A percentile compares a stretch with the other conserved stretches of the same genome.
Conservation (phyloP, 1,140 invertebrate species). For the Drosophila ambigua region DNA sequence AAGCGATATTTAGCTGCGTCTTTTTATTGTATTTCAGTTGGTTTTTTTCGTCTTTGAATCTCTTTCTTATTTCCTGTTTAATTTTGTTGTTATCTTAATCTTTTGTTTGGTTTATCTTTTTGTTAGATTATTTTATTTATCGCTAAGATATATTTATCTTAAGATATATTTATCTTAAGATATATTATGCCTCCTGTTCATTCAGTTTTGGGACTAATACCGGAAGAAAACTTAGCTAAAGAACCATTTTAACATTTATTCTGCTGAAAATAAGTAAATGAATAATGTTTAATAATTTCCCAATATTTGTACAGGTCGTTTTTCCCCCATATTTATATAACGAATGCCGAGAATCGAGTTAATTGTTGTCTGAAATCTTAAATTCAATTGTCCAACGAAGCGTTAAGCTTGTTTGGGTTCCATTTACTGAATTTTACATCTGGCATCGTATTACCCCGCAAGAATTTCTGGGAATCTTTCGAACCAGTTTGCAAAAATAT, state of each 20-base stretch:
- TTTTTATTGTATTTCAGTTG: background rate
- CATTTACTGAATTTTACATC: conserved; percentile 41
- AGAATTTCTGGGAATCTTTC: conserved; percentile 41
- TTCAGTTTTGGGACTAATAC: too few relatives aligned
- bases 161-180: too few relatives aligned
- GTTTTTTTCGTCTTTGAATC: background rate
- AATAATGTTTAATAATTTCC: too few relatives aligned
- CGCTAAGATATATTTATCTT: too few relatives aligned
- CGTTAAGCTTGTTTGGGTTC: conserved; percentile 53
- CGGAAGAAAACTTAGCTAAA: too few relatives aligned
- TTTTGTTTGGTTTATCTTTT: background rate
- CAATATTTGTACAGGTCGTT: background rate
- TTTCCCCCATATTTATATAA: conserved; percentile 12
- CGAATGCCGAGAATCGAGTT: background rate
- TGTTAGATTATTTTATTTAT: background rate
- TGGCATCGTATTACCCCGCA: conserved; percentile 33
- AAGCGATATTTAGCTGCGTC: background rate
- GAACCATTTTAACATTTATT: too few relatives aligned
- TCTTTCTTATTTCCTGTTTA: too few relatives aligned
- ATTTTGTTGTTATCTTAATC: conserved; percentile 6
- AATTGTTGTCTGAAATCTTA: conserved; percentile 12
- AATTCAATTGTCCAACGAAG: conserved; percentile 38
- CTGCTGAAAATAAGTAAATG: too few relatives aligned
- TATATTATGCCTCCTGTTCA: too few relatives aligned
- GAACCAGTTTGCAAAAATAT: conserved; percentile 49